These are phyloP conservation scores for Epizoanthus rinbou DNA, from an alignment of 92 coral and sea anemone genomes.

Conservation along the genomic window DNA sequence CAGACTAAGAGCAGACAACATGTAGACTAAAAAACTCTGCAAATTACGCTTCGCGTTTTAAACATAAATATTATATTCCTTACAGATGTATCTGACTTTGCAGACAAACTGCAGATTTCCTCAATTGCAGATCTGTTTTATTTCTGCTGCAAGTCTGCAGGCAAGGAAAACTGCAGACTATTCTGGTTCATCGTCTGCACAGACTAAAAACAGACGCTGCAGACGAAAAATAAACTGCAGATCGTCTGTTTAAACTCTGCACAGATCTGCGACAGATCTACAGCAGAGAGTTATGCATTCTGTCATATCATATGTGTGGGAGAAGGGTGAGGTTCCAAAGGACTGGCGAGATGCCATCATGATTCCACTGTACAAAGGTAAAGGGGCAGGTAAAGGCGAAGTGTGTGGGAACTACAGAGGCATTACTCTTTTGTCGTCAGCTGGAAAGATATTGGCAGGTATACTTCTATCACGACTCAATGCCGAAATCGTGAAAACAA, in stretches of 20 bases:
- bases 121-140: conserved; percentile 4
- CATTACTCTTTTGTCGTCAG: background rate
- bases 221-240: conserved; percentile 2
- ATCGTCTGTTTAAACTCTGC: background rate
- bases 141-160: background rate
- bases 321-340: background rate
- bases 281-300: background rate
- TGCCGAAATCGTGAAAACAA: conserved; percentile 5
- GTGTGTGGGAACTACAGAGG: background rate
- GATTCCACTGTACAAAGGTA: background rate
- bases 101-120: conserved; percentile 1
- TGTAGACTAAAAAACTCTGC: conserved; percentile 5
- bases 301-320: background rate
- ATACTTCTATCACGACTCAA: background rate
- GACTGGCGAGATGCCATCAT: background rate
- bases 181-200: conserved; percentile 8
- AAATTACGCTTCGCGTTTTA: background rate
- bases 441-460: background rate
- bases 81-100: background rate
- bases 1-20: conserved; percentile 13
- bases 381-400: background rate
- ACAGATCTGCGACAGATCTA: background rate
- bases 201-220: conserved; percentile 1
- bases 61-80: conserved; percentile 2
- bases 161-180: conserved; percentile 4